Percentiles rank a stretch among this genome's conserved stretches.
These are phyloP conservation scores for Muschampia plurimacula DNA, from an alignment of 2,888 invertebrate species.

Conservation along the genomic window DNA sequence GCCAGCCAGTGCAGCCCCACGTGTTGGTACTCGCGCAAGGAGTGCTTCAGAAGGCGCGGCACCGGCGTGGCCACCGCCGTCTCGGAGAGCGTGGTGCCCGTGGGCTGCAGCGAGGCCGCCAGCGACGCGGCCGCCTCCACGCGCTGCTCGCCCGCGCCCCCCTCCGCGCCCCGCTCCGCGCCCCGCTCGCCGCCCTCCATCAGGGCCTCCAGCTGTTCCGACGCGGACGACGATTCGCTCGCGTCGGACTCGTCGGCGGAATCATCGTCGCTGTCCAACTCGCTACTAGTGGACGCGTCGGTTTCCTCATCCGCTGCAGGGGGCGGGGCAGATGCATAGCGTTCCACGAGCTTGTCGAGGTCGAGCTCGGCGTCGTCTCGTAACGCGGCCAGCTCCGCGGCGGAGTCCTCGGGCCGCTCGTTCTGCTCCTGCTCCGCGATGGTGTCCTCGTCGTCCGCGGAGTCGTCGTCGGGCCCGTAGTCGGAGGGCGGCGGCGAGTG, in stretches of 20 bases:
- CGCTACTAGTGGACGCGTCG: slow-evolving; percentile 30
- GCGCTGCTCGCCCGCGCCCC: slow-evolving; percentile 82
- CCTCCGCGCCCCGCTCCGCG: slow-evolving; percentile 40
- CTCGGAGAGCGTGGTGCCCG: slow-evolving; percentile 98
- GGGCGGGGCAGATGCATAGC: slow-evolving; percentile 79
- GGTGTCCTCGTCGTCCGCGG: slow-evolving; percentile 86
- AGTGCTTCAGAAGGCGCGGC: slow-evolving; percentile 96
- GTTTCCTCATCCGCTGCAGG: slow-evolving; percentile 34
- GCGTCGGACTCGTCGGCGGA: slow-evolving; percentile 55
- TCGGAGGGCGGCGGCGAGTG: slow-evolving; percentile 88
- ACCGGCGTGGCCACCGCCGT: slow-evolving; percentile 97
- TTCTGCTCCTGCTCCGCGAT: slow-evolving; percentile 84
- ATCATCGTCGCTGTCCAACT: slow-evolving; percentile 46
- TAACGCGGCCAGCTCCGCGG: slow-evolving; percentile 90
- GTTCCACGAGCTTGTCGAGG: slow-evolving; percentile 91
- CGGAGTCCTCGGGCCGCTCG: slow-evolving; percentile 87
- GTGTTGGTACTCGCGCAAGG: slow-evolving; percentile 97
- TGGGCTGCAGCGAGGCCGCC: slow-evolving; percentile 98
- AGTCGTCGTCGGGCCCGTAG: slow-evolving; percentile 89
- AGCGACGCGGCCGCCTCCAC: slow-evolving; percentile 97
- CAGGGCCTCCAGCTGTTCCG: slow-evolving; percentile 59
- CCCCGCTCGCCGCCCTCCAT: slow-evolving; percentile 51
- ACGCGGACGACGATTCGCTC: slow-evolving; percentile 54
- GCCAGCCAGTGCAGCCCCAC: slow-evolving; percentile 99
- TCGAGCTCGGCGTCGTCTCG: slow-evolving; percentile 93